A percentile compares a stretch with the other conserved stretches of the same genome.
These are phyloP conservation scores for Thereva nobilitata DNA, from an alignment of 2,888 invertebrate species.

Conservation along the genomic window DNA sequence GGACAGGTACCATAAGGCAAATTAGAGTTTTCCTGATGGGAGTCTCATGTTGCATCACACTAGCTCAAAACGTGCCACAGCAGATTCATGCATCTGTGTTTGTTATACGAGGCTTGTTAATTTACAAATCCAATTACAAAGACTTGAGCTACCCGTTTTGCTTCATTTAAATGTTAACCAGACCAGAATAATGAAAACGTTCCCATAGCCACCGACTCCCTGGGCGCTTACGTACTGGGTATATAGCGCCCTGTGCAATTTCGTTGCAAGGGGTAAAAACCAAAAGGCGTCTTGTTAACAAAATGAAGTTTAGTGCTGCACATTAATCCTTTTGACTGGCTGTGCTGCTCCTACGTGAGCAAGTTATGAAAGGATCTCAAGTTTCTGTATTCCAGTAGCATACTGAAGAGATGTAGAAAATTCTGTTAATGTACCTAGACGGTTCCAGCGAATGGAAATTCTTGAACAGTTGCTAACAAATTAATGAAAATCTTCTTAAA, in stretches of 20 bases:
- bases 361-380: constrained; percentile 23
- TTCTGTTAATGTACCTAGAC: constrained; percentile 24
- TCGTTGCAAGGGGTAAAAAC: constrained; percentile 27
- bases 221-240: constrained; percentile 14
- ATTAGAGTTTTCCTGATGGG: no score
- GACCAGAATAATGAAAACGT: constrained; percentile 36
- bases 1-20: no score
- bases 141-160: constrained; percentile 32
- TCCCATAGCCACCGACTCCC: constrained; percentile 1
- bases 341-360: constrained; percentile 17
- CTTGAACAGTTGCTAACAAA: not conserved
- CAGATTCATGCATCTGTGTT: constrained; percentile 21
- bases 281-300: constrained; percentile 33
- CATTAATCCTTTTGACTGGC: constrained; percentile 17
- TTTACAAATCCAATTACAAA: constrained; percentile 38
- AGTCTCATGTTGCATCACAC: not conserved
- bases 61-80: constrained; percentile 25
- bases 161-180: constrained; percentile 38
- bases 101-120: constrained; percentile 32
- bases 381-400: constrained; percentile 27
- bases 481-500: no score
- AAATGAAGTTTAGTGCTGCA: constrained; percentile 33
- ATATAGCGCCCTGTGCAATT: constrained; percentile 1
- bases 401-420: constrained; percentile 25
- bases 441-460: constrained; percentile 13